These are phyloP conservation scores for Pterois miles DNA, from an alignment of 2,797 vertebrate species.

Conservation along the genomic window DNA sequence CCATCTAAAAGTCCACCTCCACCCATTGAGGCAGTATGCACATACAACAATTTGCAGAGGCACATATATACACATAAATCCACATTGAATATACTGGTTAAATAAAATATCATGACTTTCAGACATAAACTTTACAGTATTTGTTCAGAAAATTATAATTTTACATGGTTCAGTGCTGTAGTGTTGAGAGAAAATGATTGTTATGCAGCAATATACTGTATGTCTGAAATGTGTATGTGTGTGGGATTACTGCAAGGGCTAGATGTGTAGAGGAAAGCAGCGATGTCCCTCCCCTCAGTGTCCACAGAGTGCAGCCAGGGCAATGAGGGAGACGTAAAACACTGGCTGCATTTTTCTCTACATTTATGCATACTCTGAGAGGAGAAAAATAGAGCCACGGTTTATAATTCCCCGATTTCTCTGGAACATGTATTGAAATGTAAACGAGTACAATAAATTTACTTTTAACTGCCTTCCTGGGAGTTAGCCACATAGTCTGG, in stretches of 20 bases:
- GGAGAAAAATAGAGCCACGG: constrained; percentile 63
- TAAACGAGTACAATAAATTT: constrained; percentile 83
- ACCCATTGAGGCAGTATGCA: constrained; percentile 26
- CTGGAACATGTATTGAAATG: constrained; percentile 79
- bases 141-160: constrained; percentile 52
- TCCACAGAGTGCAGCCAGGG: constrained; percentile 57
- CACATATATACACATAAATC: constrained; percentile 31
- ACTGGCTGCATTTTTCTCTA: constrained; percentile 66
- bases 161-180: constrained; percentile 16
- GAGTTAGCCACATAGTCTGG: constrained; percentile 73
- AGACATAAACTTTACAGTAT: constrained; percentile 56
- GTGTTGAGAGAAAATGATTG: constrained; percentile 33
- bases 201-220: constrained; percentile 32
- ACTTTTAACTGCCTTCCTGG: constrained; percentile 78
- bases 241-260: constrained; percentile 61
- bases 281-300: constrained; percentile 45
- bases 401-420: constrained; percentile 77
- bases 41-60: constrained; percentile 30
- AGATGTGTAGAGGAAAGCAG: constrained; percentile 46
- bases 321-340: constrained; percentile 74
- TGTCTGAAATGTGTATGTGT: constrained; percentile 36
- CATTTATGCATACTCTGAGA: constrained; percentile 73
- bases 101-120: constrained; percentile 44
- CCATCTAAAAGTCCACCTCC: constrained; percentile 38
- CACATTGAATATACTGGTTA: constrained; percentile 55